Evolutionary conservation across 2,797 vertebrate species (phyloP).

Genomic region (Galagoides demidoff): DNA sequence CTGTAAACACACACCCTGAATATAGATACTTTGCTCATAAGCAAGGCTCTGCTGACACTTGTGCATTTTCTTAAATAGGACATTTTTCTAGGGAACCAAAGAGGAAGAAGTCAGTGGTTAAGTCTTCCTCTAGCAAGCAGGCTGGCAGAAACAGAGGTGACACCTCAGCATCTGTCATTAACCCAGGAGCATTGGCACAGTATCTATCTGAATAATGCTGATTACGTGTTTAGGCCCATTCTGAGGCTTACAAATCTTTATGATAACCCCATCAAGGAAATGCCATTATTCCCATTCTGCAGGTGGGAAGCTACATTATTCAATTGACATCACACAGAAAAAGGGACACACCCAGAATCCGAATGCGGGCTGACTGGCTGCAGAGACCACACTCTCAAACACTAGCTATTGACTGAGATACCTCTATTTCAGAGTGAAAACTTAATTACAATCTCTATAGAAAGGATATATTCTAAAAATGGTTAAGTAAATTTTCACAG

Average conservation of each 20-base stretch:
- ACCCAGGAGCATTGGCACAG: neutral
- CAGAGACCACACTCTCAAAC: neutral
- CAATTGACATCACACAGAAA: neutral
- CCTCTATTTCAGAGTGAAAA: neutral
- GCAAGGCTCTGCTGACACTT: neutral
- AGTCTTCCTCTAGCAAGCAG: neutral
- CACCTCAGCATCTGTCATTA: neutral
- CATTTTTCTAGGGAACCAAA: constrained; percentile 8
- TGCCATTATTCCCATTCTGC: neutral
- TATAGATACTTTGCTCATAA: neutral
- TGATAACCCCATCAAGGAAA: neutral
- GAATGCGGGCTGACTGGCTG: neutral
- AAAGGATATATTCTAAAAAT: neutral
- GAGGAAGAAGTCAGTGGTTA: constrained; percentile 28
- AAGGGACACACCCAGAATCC: neutral
- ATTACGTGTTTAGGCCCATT: neutral
- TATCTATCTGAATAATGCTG: neutral
- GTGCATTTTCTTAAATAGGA: constrained; percentile 27
- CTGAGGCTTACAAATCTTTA: neutral
- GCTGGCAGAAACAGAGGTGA: neutral
- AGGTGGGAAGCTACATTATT: neutral
- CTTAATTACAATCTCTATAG: neutral
- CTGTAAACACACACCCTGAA: neutral
- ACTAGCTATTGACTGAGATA: neutral
- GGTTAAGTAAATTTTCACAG: neutral